Evolutionary conservation across 2,113 vertebrate species (phyloP).

Genomic region (Leuciscus idus): DNA sequence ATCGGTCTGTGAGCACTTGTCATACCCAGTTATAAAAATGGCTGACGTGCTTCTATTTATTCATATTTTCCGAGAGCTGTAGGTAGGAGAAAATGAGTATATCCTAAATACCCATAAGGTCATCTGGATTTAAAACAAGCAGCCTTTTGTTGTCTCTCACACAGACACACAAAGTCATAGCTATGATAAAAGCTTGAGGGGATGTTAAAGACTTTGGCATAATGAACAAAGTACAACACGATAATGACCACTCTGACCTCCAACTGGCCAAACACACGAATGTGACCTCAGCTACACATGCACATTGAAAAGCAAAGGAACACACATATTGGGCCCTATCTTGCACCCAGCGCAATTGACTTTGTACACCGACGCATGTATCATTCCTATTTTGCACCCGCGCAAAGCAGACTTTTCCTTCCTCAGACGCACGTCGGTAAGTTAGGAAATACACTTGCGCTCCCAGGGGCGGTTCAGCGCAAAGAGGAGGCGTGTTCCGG

Average conservation of each 20-base stretch:
- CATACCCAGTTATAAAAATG: slow-evolving; percentile 39
- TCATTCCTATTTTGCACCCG: too few species aligned
- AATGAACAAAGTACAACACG: slow-evolving; percentile 35
- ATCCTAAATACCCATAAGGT: neutral
- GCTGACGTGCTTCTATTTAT: neutral
- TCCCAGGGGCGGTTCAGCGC: too few species aligned
- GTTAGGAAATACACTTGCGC: too few species aligned
- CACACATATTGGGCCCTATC: neutral
- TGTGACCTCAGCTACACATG: neutral
- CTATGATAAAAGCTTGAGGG: slow-evolving; percentile 25
- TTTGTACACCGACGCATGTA: too few species aligned
- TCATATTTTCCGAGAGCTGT: neutral
- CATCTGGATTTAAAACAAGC: neutral
- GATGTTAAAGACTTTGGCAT: slow-evolving; percentile 32
- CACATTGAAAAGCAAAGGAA: neutral
- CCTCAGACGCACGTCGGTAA: too few species aligned
- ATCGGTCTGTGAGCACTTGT: slow-evolving; percentile 27
- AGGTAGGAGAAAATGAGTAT: neutral
- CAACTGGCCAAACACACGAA: neutral
- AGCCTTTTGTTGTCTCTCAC: neutral
- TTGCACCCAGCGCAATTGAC: too few species aligned
- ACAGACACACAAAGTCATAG: neutral
- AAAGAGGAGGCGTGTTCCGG: too few species aligned
- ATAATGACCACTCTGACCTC: neutral
- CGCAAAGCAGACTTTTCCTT: too few species aligned